These are phyloP conservation scores for Brachypalpus laphriformis DNA, from an alignment of 2,888 invertebrate genomes.

Conservation along the genomic window DNA sequence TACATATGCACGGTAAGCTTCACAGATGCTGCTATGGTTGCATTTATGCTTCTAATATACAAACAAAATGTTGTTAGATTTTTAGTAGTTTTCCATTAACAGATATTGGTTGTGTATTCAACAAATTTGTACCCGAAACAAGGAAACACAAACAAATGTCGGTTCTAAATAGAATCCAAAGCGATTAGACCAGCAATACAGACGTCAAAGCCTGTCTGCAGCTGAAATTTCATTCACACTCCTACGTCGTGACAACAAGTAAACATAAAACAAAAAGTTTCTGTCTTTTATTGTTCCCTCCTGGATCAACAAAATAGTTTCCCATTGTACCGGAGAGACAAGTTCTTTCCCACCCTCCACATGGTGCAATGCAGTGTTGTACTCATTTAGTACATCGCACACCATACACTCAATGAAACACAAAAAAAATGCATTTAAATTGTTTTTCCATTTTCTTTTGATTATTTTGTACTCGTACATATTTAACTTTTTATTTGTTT, in stretches of 20 bases:
- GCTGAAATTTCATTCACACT: slow-evolving; percentile 65
- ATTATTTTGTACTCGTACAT: slow-evolving; percentile 39
- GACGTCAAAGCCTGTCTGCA: slow-evolving; percentile 57
- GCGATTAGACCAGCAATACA: not conserved
- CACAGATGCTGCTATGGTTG: slow-evolving; percentile 2
- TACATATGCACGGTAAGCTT: too few relatives aligned
- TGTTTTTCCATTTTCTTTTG: slow-evolving; percentile 57
- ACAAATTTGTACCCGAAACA: slow-evolving; percentile 31
- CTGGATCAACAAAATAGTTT: slow-evolving; percentile 43
- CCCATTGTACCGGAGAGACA: not conserved
- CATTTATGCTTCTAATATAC: not conserved
- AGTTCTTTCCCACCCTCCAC: slow-evolving; percentile 16
- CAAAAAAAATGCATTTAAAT: slow-evolving; percentile 49
- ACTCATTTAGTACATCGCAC: slow-evolving; percentile 28
- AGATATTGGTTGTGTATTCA: slow-evolving; percentile 50
- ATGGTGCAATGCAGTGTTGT: slow-evolving; percentile 56
- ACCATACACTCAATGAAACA: slow-evolving; percentile 12
- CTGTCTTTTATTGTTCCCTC: slow-evolving; percentile 42
- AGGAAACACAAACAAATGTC: slow-evolving; percentile 17
- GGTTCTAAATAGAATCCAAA: slow-evolving; percentile 8
- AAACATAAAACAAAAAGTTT: slow-evolving; percentile 57
- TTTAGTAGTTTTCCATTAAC: slow-evolving; percentile 11
- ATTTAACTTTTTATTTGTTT: slow-evolving; percentile 55
- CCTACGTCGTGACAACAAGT: slow-evolving; percentile 60
- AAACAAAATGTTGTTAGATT: slow-evolving; percentile 24